Base-by-base conservation (phyloP, 2,113 vertebrate species). In the Daphoenositta chrysoptera region DNA sequence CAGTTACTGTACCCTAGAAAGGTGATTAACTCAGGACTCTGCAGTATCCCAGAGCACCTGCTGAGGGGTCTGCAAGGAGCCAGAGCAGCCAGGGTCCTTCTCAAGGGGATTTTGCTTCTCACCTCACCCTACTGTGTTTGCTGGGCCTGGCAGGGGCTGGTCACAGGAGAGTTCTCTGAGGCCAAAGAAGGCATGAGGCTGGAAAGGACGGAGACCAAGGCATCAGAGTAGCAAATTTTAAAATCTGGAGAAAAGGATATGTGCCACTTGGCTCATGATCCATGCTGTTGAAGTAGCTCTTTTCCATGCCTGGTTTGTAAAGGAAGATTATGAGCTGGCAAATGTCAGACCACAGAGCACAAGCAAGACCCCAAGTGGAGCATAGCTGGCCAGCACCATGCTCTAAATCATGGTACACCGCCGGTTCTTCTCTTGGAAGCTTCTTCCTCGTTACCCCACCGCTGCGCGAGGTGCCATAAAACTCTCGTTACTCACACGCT, bases 301-400 rank as follows among this genome's bases (percentile, higher is more conserved):
- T 90, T 79, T 87, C 82, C 42, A 63, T 30, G 91, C 30, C 75
- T 83, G n/a, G 65, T 71, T 87, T 17, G 2, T 87, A 91, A 94
- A 85, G 73, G 65, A 91, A 89, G 69, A 84, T 92, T 93, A 91
- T 12, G 78, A 96, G 87, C 75, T 94, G 66, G 87, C 70, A 96
- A 73, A 80, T 22, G 19, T 61, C 63, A 94, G 81, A 75, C 51
- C 69, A 61, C 44, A 56, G 64, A 5, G 30, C 76, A 37, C 12
- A 53, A 57, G 54, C 84, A 91, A 68, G 78, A 87, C 48, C 5
- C 1, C 61, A 71, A 71, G 44, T 4, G 1, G 58, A 90, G 63
- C 7, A 2, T 2, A 42, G 71, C 57, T 64, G 68, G 72, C 65
- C 80, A 81, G 80, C 3, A 0, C 42, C 1, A 0, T 9, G 61